Evolutionary conservation across 1,140 invertebrate species (phyloP).

Genomic region (Cyclargus thomasi): DNA sequence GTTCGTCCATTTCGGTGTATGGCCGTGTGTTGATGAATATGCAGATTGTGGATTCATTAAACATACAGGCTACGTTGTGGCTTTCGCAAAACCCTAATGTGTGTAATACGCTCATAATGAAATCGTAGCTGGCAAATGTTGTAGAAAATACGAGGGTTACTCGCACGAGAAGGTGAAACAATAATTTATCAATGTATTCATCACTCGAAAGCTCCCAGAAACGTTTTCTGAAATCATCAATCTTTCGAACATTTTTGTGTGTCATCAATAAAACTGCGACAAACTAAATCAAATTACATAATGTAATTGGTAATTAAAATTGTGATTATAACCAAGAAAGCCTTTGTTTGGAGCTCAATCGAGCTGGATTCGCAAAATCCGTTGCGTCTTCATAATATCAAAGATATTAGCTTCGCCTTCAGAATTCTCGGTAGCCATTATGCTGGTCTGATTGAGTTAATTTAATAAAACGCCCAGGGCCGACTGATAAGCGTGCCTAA

Average conservation of each 20-base stretch:
- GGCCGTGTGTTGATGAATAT: background rate
- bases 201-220: background rate
- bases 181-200: background rate
- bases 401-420: slow-evolving; percentile 16
- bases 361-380: slow-evolving; percentile 1
- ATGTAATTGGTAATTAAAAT: background rate
- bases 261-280: background rate
- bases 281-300: background rate
- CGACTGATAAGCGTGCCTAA: slow-evolving; percentile 30
- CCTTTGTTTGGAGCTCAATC: background rate
- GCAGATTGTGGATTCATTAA: background rate
- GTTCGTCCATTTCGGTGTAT: slow-evolving; percentile 3
- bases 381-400: slow-evolving; percentile 14
- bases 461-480: slow-evolving; percentile 34
- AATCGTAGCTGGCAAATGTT: background rate
- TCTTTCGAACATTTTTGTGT: background rate
- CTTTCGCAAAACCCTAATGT: background rate
- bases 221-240: background rate
- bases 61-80: slow-evolving; percentile 1
- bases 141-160: background rate
- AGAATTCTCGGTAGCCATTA: slow-evolving; percentile 20
- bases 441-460: slow-evolving; percentile 30
- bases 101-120: background rate
- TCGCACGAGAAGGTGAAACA: background rate
- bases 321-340: background rate